Evolutionary conservation across 2,888 invertebrate species (phyloP).

Genomic region (Allolobophora icterica): DNA sequence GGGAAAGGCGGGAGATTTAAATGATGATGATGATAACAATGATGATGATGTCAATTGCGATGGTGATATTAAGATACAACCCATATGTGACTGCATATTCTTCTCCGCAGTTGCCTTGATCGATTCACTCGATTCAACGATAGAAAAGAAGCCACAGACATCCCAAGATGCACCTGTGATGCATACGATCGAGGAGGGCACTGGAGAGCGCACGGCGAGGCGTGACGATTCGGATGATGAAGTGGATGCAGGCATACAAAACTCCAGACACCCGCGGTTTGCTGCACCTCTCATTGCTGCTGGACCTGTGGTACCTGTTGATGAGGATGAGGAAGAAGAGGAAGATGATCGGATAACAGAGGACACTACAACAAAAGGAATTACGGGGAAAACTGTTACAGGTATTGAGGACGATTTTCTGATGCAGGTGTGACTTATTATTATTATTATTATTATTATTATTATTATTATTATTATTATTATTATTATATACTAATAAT

Average conservation of each 20-base stretch:
- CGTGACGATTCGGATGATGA: not conserved
- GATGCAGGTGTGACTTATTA: not conserved
- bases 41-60: no score
- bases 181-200: slow-evolving; percentile 41
- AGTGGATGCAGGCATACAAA: slow-evolving; percentile 44
- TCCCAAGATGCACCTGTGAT: slow-evolving; percentile 45
- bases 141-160: slow-evolving; percentile 53
- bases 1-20: not conserved
- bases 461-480: no score
- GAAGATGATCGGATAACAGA: slow-evolving; percentile 23
- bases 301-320: not conserved
- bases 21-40: no score
- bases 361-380: slow-evolving; percentile 32
- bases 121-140: slow-evolving; percentile 61
- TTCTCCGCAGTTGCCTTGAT: slow-evolving; percentile 55
- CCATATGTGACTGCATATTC: no score
- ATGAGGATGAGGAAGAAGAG: slow-evolving; percentile 30
- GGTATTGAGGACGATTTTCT: slow-evolving; percentile 40
- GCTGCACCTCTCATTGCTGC: not conserved
- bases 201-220: slow-evolving; percentile 32
- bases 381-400: slow-evolving; percentile 51
- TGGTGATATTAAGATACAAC: not conserved
- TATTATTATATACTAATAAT: no score
- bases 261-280: not conserved
- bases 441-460: no score